Conservation (phyloP, 35 echinoderm and acorn worm species). For the Lytechinus variegatus region DNA sequence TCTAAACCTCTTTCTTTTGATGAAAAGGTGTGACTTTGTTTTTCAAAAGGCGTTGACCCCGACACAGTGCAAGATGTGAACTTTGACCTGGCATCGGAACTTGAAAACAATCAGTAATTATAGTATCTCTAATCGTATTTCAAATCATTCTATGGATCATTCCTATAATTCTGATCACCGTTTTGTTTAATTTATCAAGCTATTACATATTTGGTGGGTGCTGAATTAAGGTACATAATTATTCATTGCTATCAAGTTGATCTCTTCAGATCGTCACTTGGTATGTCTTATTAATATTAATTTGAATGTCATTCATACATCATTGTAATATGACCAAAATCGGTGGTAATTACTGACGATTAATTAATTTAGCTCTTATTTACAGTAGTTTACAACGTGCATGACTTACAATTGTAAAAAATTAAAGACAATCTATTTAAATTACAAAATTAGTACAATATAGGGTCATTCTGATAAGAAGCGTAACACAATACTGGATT, state of each 20-base stretch:
- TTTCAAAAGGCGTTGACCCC: conserved; percentile 1
- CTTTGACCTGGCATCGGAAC: neutral
- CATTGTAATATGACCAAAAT: neutral
- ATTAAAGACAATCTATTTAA: neutral
- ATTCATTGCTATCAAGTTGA: neutral
- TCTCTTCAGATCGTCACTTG: neutral
- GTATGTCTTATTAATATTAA: neutral
- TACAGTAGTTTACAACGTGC: neutral
- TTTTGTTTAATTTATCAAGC: too few relatives aligned
- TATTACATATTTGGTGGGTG: too few relatives aligned
- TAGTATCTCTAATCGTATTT: neutral
- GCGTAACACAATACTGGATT: neutral
- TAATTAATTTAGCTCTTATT: neutral
- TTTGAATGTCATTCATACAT: neutral
- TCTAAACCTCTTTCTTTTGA: neutral
- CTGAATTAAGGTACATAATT: neutral
- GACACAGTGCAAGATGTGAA: neutral
- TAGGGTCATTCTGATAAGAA: neutral
- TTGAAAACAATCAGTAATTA: neutral
- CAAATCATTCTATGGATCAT: neutral
- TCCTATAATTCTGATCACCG: neutral
- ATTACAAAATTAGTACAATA: neutral
- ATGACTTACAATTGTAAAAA: neutral
- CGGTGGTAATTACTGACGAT: neutral
- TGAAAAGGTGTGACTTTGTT: neutral